These are phyloP conservation scores for Oreochromis niloticus DNA, from an alignment of 2,113 vertebrate genomes.

Conservation along the genomic window DNA sequence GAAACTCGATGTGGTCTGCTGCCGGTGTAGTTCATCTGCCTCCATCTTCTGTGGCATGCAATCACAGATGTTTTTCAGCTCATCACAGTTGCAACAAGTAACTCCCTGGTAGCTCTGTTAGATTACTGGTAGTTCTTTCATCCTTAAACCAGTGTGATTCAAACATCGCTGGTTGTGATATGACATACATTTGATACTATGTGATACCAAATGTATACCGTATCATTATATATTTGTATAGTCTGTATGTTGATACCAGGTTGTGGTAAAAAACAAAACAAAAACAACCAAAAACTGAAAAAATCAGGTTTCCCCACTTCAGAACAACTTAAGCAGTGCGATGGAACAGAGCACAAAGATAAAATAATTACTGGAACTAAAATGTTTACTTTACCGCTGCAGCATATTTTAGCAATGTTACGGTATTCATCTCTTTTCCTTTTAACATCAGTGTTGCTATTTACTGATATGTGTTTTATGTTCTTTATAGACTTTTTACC, in stretches of 20 bases:
- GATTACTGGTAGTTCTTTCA: neutral
- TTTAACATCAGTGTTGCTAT: neutral
- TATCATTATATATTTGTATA: neutral
- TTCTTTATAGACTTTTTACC: neutral
- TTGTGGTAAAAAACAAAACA: neutral
- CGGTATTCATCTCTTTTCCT: neutral
- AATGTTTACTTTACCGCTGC: neutral
- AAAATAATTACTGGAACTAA: neutral
- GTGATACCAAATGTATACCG: neutral
- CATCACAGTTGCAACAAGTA: neutral
- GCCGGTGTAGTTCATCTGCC: neutral
- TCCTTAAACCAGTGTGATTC: neutral
- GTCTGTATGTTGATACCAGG: neutral
- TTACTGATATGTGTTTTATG: neutral
- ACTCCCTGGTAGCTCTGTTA: neutral
- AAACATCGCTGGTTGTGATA: neutral
- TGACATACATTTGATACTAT: neutral
- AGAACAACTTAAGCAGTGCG: neutral
- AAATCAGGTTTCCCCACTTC: neutral
- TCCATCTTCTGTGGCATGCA: neutral
- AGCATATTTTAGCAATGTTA: neutral
- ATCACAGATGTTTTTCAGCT: neutral
- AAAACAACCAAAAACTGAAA: neutral
- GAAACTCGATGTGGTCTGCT: neutral
- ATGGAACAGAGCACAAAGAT: neutral